phyloP scores from a whole-genome alignment of 2,113 vertebrate genomes.

The Azemiops feae region DNA sequence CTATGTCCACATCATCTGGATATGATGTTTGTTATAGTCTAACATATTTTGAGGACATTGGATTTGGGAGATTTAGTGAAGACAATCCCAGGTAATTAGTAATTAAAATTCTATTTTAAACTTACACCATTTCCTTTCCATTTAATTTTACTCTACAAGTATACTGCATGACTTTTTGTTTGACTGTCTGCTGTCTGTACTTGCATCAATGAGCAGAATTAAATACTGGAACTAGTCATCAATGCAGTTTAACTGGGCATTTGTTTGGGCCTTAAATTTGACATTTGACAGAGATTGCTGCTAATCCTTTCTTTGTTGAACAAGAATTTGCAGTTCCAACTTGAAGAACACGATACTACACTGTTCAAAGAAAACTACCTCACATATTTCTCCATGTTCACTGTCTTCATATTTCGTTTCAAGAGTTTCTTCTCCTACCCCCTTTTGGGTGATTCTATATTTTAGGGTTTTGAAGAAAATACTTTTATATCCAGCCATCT shows the following conservation, averaged over 20 bases:
- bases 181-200: not conserved
- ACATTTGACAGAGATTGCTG: not conserved
- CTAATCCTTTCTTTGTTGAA: not conserved
- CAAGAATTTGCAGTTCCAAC: not conserved
- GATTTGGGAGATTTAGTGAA: not conserved
- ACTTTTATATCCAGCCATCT: constrained; percentile 9
- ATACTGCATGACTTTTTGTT: not conserved
- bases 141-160: not conserved
- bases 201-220: not conserved
- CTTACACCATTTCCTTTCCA: not conserved
- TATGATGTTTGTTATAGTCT: not conserved
- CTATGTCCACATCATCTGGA: not conserved
- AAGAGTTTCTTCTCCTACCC: constrained; percentile 18
- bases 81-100: not conserved
- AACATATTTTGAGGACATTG: not conserved
- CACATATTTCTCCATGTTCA: not conserved
- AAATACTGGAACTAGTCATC: not conserved
- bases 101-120: not conserved
- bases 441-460: not conserved
- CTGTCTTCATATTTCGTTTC: constrained; percentile 18
- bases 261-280: not conserved
- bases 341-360: not conserved
- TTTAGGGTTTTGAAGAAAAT: constrained; percentile 38
- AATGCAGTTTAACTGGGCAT: not conserved
- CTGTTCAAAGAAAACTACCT: constrained; percentile 27